Percentiles rank a stretch among this genome's conserved stretches.
Conservation (phyloP, 2,113 vertebrate genomes). For the Gallinago undulata region DNA sequence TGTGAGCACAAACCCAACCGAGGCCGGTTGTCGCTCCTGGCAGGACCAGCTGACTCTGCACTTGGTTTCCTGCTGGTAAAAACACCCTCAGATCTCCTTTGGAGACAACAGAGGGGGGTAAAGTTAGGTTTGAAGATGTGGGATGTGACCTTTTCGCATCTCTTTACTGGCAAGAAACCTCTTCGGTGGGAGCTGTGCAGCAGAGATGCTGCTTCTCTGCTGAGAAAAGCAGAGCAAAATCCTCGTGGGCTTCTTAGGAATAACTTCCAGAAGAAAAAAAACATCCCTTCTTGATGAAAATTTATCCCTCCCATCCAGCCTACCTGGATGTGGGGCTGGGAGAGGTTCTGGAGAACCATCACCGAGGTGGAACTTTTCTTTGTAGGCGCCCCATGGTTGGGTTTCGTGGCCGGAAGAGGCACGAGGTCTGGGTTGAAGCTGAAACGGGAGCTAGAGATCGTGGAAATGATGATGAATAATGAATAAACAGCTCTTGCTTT, state of each 20-base stretch:
- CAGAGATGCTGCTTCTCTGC: background rate
- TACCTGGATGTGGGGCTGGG: background rate
- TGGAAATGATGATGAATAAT: background rate
- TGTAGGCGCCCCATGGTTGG: fast-evolving
- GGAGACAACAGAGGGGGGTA: background rate
- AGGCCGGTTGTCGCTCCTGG: background rate
- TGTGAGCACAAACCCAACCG: fast-evolving
- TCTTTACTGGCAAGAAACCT: background rate
- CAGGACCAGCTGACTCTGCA: background rate
- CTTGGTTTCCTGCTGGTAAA: background rate
- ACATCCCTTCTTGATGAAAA: too few relatives aligned
- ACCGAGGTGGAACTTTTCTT: too few relatives aligned
- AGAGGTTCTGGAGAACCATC: background rate
- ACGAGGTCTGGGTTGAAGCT: background rate
- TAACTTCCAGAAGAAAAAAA: background rate
- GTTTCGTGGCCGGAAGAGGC: background rate
- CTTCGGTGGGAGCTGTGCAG: background rate
- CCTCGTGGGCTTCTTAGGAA: background rate
- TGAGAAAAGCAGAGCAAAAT: background rate
- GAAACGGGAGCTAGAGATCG: background rate
- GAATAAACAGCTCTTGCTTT: background rate
- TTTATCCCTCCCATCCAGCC: background rate
- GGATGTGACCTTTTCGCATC: background rate
- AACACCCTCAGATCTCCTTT: background rate
- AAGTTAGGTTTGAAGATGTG: background rate